Percentiles rank a stretch among this genome's conserved stretches.
These are phyloP conservation scores for Eulemur albifrons DNA, from an alignment of 2,797 vertebrate species.

Conservation along the genomic window DNA sequence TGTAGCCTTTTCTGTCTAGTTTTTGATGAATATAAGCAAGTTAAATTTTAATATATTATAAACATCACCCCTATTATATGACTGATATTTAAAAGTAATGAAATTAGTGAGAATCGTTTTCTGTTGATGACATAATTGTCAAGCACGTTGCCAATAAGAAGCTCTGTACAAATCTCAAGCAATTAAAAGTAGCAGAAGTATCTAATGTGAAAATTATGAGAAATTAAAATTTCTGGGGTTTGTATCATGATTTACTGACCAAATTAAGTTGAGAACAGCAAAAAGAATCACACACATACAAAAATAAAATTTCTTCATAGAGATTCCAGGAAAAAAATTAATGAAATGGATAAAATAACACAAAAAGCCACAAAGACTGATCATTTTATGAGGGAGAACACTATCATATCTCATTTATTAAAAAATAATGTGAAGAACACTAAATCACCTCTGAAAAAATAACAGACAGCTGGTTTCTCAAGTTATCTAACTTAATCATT, in stretches of 20 bases:
- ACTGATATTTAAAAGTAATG: constrained; percentile 22
- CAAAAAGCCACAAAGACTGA: neutral
- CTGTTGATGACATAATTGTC: neutral
- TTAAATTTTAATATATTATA: constrained; percentile 5
- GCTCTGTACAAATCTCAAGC: neutral
- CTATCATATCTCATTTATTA: neutral
- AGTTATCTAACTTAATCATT: neutral
- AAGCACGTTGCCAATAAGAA: neutral
- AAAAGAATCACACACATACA: neutral
- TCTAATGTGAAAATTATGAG: neutral
- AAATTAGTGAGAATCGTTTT: constrained; percentile 25
- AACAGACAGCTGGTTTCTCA: neutral
- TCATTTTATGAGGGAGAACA: neutral
- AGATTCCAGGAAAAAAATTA: neutral
- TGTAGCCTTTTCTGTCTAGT: neutral
- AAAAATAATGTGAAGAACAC: neutral
- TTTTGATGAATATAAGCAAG: constrained; percentile 4
- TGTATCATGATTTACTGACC: neutral
- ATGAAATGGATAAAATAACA: neutral
- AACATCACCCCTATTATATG: neutral
- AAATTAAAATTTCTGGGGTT: neutral
- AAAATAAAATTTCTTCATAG: neutral
- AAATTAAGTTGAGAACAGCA: constrained; percentile 1
- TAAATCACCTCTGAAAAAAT: neutral
- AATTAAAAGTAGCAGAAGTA: neutral